Evolutionary conservation across 2,797 vertebrate species (phyloP), one percentile per base, ranked within the genome.

Genomic region (Xenentodon cancila): DNA sequence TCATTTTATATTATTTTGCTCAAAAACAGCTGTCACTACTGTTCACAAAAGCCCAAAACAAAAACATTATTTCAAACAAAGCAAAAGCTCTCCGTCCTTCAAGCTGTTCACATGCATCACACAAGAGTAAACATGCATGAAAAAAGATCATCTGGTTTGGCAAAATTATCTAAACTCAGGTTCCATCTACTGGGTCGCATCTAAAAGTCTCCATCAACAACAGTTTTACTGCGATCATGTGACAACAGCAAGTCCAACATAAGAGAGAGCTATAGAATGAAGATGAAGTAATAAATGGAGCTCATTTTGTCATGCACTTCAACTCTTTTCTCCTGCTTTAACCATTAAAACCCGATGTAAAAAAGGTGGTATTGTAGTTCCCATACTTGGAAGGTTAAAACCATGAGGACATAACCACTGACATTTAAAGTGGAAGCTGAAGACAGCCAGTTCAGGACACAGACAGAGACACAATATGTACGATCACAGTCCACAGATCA

Each of bases 401-500:
- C 43, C 40, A 72, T 9, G 34, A 75, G 59, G 65, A 62, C 49
- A 58, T 16, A 44, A 59, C 56, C 58, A 75, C 79, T 68, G 63
- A 58, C 37, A 32, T 57, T 51, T 70, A 21, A 68, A 47, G 15
- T 12, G 49, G 52, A 40, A 44, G 53, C 21, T 47, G 61, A 71
- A 81, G 70, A 75, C 25, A 53, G 18, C 27, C 32, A 66, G 56
- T 13, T 53, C 45, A 17, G 27, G 37, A 46, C 44, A 51, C 15
- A 43, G 49, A 40, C 40, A 65, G 49, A 71, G 54, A 15, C 37
- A 71, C 37, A 71, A 47, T 52, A 21, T 59, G 76, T 73, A 40
- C 69, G 68, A 66, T 52, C 12, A 4, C 40, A 72, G 86, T 50
- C 52, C 43, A 49, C 22, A 71, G 81, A 79, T 79, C 80, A 84